These are phyloP conservation scores for Melanotaenia trifasciata DNA, from an alignment of 2,797 vertebrate species.

Conservation along the genomic window DNA sequence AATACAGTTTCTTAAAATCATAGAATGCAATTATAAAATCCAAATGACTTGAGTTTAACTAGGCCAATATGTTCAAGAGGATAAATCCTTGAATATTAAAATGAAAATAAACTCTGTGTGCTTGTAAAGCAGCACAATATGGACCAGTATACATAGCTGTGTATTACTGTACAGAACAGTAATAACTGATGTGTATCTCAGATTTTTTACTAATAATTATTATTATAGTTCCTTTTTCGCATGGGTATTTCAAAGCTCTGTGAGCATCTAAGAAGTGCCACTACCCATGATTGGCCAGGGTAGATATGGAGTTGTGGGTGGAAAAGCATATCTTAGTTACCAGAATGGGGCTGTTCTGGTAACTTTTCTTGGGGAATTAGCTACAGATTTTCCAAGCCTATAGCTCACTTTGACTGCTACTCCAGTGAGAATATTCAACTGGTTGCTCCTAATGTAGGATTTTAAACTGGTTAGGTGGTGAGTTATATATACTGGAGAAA, in stretches of 20 bases:
- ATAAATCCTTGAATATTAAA: not conserved
- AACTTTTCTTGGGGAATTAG: not conserved
- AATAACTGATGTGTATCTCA: not conserved
- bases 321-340: not conserved
- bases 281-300: not conserved
- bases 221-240: no score
- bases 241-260: no score
- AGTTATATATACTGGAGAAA: not conserved
- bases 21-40: not conserved
- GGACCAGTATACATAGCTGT: not conserved
- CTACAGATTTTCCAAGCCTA: not conserved
- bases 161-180: not conserved
- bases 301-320: not conserved
- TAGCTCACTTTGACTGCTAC: not conserved
- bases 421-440: not conserved
- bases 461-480: no score
- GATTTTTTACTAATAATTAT: no score
- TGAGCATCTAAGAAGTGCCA: not conserved
- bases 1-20: not conserved
- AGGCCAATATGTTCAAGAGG: not conserved
- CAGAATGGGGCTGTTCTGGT: not conserved
- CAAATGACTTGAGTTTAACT: not conserved
- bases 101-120: not conserved
- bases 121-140: not conserved
- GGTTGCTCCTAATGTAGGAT: no score